Evolutionary conservation across 2,797 vertebrate genomes (phyloP).

Genomic region (Phalloptychus januarius): DNA sequence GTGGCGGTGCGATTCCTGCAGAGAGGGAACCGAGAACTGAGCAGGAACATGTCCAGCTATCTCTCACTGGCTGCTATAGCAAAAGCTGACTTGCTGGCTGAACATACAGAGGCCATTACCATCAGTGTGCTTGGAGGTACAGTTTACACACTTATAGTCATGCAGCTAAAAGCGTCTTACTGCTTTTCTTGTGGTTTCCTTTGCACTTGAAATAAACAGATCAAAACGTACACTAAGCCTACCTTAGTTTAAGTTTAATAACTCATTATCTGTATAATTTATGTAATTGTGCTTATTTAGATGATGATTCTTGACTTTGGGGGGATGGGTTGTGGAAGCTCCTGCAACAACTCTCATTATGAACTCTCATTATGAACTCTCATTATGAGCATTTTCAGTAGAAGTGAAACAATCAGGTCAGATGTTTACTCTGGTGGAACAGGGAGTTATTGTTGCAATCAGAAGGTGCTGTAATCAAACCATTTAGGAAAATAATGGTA

Average conservation of each 20-base stretch:
- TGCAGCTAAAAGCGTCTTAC: background rate
- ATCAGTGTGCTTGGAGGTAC: slow-evolving; percentile 91
- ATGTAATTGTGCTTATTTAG: slow-evolving; percentile 25
- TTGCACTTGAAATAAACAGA: slow-evolving; percentile 27
- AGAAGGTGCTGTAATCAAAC: slow-evolving; percentile 22
- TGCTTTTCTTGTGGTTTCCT: slow-evolving; percentile 22
- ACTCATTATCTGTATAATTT: slow-evolving; percentile 5
- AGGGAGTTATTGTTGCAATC: slow-evolving; percentile 40
- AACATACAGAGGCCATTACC: slow-evolving; percentile 89
- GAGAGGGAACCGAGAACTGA: slow-evolving; percentile 88
- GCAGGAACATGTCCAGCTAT: slow-evolving; percentile 95
- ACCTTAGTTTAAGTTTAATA: background rate
- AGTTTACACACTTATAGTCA: slow-evolving; percentile 18
- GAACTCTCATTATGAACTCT: slow-evolving; percentile 1
- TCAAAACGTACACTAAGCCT: no score
- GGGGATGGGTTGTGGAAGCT: slow-evolving; percentile 10
- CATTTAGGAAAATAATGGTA: slow-evolving; percentile 20
- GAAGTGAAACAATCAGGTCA: slow-evolving; percentile 41
- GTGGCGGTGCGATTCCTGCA: slow-evolving; percentile 94
- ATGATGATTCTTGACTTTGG: slow-evolving; percentile 19
- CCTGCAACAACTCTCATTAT: no score
- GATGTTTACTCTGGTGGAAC: slow-evolving; percentile 46
- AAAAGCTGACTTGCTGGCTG: slow-evolving; percentile 88
- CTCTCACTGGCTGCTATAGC: slow-evolving; percentile 91
- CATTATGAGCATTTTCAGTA: slow-evolving; percentile 15